A percentile compares a stretch with the other conserved stretches of the same genome.
These are phyloP conservation scores for Kryptopterus vitreolus DNA, from an alignment of 2,797 vertebrate genomes.

Conservation along the genomic window DNA sequence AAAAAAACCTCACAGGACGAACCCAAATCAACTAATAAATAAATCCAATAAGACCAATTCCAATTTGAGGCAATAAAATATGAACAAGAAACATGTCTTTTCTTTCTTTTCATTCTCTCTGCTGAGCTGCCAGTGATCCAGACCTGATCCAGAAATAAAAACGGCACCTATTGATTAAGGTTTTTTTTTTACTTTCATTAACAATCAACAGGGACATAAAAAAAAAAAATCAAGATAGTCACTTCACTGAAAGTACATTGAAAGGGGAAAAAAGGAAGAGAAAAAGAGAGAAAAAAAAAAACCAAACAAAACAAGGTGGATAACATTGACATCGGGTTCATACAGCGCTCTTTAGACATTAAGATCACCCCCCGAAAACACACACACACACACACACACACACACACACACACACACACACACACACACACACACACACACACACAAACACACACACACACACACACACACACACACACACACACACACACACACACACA, in stretches of 20 bases:
- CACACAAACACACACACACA: conserved; percentile 45
- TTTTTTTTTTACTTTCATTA: conserved; percentile 70
- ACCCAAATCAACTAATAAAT: too few relatives aligned
- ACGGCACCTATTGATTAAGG: conserved; percentile 64
- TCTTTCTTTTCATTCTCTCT: too few relatives aligned
- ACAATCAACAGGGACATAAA: conserved; percentile 72
- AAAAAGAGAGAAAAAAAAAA: background rate
- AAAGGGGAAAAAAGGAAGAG: background rate
- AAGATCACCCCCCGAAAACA: conserved; percentile 35
- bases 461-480: conserved; percentile 45
- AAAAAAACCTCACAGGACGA: too few relatives aligned
- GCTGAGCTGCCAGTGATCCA: too few relatives aligned
- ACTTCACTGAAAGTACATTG: conserved; percentile 55
- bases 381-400: background rate
- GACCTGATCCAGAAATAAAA: too few relatives aligned
- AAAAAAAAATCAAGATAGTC: conserved; percentile 1
- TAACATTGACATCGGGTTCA: conserved; percentile 73
- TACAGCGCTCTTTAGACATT: conserved; percentile 18
- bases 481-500: background rate
- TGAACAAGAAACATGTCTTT: too few relatives aligned
- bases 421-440: conserved; percentile 45
- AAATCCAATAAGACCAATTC: too few relatives aligned
- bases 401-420: conserved; percentile 31
- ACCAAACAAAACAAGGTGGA: conserved; percentile 71
- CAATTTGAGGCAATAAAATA: too few relatives aligned